These are phyloP conservation scores for Emydura subglobosa DNA, from an alignment of 2,113 vertebrate genomes.

Conservation along the genomic window DNA sequence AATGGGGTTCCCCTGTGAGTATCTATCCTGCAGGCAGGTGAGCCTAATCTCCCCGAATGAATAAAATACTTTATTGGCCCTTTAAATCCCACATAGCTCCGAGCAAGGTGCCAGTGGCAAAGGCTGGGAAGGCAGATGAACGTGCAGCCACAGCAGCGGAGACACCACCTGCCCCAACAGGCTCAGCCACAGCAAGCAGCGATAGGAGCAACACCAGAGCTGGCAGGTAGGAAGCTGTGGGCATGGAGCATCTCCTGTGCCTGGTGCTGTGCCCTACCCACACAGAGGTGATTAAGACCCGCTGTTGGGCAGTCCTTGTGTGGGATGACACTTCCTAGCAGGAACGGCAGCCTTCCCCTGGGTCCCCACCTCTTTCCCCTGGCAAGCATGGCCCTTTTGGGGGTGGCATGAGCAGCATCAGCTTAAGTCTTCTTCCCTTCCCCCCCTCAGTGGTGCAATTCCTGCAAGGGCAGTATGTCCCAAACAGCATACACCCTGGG, in stretches of 20 bases:
- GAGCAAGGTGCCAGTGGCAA: constrained; percentile 78
- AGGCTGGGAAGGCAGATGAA: neutral
- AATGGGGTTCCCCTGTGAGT: neutral
- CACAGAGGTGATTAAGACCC: neutral
- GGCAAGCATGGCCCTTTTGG: neutral
- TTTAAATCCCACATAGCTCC: constrained; percentile 77
- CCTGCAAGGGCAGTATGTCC: neutral
- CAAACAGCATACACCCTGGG: neutral
- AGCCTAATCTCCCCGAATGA: neutral
- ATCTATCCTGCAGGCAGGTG: neutral
- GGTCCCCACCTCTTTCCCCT: too few species aligned
- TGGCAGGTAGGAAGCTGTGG: neutral
- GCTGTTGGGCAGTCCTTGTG: neutral
- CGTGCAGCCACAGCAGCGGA: constrained; percentile 56
- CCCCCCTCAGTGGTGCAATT: neutral
- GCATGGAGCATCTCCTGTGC: neutral
- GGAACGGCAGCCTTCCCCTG: neutral
- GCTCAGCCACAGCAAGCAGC: neutral
- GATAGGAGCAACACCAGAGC: constrained; percentile 29
- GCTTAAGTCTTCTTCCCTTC: neutral
- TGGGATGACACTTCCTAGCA: neutral
- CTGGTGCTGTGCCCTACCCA: neutral
- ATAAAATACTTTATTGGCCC: neutral
- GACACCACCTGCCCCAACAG: neutral
- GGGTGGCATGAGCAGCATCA: neutral